Evolutionary conservation across 2,888 invertebrate species (phyloP).

Genomic region (Chouioia cunea): DNA sequence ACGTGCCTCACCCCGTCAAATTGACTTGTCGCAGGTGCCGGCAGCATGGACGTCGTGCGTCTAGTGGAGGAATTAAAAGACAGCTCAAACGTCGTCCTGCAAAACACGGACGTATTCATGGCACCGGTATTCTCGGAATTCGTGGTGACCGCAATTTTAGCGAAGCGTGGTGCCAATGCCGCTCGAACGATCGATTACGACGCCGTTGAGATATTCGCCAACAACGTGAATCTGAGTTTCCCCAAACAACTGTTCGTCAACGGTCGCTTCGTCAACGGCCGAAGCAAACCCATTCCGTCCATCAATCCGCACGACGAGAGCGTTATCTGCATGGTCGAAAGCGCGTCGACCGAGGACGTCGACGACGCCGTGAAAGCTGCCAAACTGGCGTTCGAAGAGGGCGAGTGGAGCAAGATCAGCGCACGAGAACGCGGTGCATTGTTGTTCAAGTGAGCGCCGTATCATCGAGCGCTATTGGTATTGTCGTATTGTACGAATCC

Average conservation of each 20-base stretch:
- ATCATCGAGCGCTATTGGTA: too few relatives aligned
- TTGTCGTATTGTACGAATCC: too few relatives aligned
- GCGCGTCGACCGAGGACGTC: conserved; percentile 84
- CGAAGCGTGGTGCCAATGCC: conserved; percentile 72
- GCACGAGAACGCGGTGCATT: conserved; percentile 90
- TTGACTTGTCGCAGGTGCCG: conserved; percentile 76
- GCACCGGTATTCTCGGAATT: conserved; percentile 90
- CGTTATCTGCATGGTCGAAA: conserved; percentile 80
- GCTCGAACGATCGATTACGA: conserved; percentile 76
- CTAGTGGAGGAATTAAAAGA: conserved; percentile 94
- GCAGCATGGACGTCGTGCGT: conserved; percentile 96
- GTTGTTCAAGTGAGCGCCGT: conserved; percentile 82
- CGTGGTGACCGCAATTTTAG: conserved; percentile 75
- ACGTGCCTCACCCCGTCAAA: too few relatives aligned
- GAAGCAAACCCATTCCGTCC: conserved; percentile 72
- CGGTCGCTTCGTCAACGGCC: conserved; percentile 88
- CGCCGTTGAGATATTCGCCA: conserved; percentile 81
- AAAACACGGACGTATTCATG: conserved; percentile 94
- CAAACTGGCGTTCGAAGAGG: conserved; percentile 86
- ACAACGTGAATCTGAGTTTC: conserved; percentile 87
- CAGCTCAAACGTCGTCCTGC: conserved; percentile 79
- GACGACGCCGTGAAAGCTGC: conserved; percentile 91
- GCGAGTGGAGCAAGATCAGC: conserved; percentile 95
- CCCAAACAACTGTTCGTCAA: conserved; percentile 93
- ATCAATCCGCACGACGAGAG: conserved; percentile 91